Conservation (phyloP, 2,888 invertebrate genomes). For the Megastigmus dorsalis region DNA sequence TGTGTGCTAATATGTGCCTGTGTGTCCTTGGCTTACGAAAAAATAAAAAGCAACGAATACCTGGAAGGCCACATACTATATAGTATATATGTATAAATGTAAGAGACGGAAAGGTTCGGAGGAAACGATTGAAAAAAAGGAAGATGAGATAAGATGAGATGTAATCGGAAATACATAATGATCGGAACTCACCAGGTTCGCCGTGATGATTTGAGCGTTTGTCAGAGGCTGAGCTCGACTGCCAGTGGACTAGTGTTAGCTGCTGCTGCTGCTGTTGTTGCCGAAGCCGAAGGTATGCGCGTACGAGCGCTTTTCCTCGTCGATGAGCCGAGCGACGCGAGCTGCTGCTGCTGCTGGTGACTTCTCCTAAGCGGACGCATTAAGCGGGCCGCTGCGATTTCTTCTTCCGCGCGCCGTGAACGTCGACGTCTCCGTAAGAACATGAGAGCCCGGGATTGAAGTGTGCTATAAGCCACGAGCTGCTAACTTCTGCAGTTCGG, state of each 20-base stretch:
- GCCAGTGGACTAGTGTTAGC: background rate
- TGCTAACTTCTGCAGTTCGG: constrained; percentile 6
- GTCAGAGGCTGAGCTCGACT: constrained; percentile 34
- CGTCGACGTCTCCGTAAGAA: constrained; percentile 50
- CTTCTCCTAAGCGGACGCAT: constrained; percentile 43
- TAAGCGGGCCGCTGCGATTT: constrained; percentile 17
- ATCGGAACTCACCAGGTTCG: constrained; percentile 26
- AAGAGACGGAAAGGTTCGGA: too few species aligned
- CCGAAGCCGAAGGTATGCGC: constrained; percentile 10
- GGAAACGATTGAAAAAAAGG: too few species aligned
- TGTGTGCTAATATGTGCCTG: background rate
- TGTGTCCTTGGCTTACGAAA: background rate
- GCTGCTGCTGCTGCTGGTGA: constrained; percentile 17
- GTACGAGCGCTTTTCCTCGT: constrained; percentile 5
- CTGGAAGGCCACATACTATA: constrained; percentile 7
- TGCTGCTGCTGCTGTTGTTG: background rate
- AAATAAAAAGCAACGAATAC: constrained; percentile 15
- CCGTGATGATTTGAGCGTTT: constrained; percentile 1
- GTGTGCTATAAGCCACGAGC: background rate
- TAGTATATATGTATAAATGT: too few species aligned
- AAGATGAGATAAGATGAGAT: too few species aligned
- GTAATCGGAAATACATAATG: too few species aligned
- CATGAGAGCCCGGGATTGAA: constrained; percentile 38
- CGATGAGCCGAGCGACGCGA: constrained; percentile 18
- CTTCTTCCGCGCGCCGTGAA: constrained; percentile 26